A percentile compares a stretch with the other conserved stretches of the same genome.
phyloP scores from a whole-genome alignment of 2,888 invertebrate species.

The Drosophila anomalata region DNA sequence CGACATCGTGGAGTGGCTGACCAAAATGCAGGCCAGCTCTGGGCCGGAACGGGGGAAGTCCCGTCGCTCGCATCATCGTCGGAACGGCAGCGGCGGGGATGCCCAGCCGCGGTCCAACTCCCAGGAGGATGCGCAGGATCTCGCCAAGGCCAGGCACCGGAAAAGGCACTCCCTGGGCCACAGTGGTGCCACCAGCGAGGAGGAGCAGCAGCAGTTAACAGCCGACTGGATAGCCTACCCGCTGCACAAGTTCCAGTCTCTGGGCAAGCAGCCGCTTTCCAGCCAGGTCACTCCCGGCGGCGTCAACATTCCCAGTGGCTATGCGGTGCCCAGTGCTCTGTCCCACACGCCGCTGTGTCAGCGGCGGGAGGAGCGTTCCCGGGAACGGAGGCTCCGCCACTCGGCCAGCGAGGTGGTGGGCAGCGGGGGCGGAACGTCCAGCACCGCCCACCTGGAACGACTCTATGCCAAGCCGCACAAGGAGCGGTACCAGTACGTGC shows the following conservation, averaged over 20 bases:
- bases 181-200: conserved; percentile 76
- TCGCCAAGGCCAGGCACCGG: conserved; percentile 71
- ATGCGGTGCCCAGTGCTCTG: conserved; percentile 62
- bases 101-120: conserved; percentile 82
- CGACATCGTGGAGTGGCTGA: conserved; percentile 84
- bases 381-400: conserved; percentile 79
- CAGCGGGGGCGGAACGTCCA: conserved; percentile 50
- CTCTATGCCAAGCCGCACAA: conserved; percentile 82
- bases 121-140: conserved; percentile 78
- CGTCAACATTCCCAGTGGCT: conserved; percentile 61
- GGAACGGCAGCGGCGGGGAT: conserved; percentile 82
- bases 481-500: conserved; percentile 83
- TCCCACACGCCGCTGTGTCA: conserved; percentile 82
- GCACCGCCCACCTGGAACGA: conserved; percentile 75
- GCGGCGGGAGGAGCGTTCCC: conserved; percentile 81
- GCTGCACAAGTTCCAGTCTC: conserved; percentile 80
- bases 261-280: conserved; percentile 73
- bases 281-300: background rate
- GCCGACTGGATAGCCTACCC: conserved; percentile 84
- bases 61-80: conserved; percentile 79
- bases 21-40: conserved; percentile 79
- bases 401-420: conserved; percentile 84
- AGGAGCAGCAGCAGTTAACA: conserved; percentile 66
- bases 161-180: conserved; percentile 84
- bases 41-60: conserved; percentile 34